Base-by-base conservation (phyloP, 2,888 invertebrate genomes). In the Pachydiplax longipennis region DNA sequence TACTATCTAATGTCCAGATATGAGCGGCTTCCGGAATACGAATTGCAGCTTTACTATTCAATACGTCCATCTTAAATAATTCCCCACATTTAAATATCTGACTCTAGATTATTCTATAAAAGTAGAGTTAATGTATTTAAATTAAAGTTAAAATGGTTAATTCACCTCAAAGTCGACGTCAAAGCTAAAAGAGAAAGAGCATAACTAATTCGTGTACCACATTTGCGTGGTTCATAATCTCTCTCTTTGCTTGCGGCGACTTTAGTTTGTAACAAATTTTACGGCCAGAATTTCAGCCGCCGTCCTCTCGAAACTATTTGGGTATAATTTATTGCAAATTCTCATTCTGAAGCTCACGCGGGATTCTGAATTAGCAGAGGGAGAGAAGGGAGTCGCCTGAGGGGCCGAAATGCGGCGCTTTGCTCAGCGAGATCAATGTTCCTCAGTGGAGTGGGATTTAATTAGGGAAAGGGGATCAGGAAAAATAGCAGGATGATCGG, bases 271-370 rank as follows among this genome's bases (percentile, higher is more conserved):
- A 65, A 25, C 65, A 25, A 65, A 65, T 65, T 65, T 65, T 1
- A 65, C 5, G 65, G 22, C 65, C n/a, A 65, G 22, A 25, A n/a
- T 65, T n/a, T 65, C 12, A 22, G 22, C 65, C 65, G 25, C 65
- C 65, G 10, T 65, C 65, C 1, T 65, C 65, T n/a, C 1, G 8
- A 25, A n/a, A 65, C 35, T 58, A 61, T 31, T 35, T 31, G 15
- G 31, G 83, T 22, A 22, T 83, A 83, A 83, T 83, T 58, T 83
- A 83, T 83, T 58, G 83, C 35, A 35, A 83, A 58, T 31, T 35
- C 58, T 58, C 58, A 83, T 83, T 58, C 58, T 18, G 15, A 0
- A 10, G 35, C 53, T 83, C 18, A 18, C 58, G 83, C 35, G 13
- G 44, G 0, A 48, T 53, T 25, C 48, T 22, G 31, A 31, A 31